A percentile compares a stretch with the other conserved stretches of the same genome.
These are phyloP conservation scores for Grallaria varia DNA, from an alignment of 2,113 vertebrate genomes.

Conservation along the genomic window DNA sequence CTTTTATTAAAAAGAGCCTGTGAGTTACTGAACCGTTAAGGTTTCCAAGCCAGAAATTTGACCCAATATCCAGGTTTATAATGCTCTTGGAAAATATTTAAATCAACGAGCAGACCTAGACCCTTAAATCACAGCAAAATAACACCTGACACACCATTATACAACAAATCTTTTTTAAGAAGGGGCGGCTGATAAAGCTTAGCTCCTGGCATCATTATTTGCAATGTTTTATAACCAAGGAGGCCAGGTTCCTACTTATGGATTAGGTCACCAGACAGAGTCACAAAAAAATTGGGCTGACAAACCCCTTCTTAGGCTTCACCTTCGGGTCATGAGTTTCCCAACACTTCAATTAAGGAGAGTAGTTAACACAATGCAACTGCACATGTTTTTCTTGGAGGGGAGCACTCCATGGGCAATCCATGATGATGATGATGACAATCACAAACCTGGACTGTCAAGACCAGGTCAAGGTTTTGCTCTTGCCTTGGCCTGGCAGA, in stretches of 20 bases:
- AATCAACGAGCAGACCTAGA: background rate
- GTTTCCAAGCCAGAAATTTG: slow-evolving; percentile 19
- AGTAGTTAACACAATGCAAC: background rate
- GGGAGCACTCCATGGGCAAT: background rate
- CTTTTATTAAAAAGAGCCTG: slow-evolving; percentile 51
- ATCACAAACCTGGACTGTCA: background rate
- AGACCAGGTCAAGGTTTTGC: background rate
- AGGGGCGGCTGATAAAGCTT: slow-evolving; percentile 54
- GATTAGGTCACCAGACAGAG: background rate
- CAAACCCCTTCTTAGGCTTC: background rate
- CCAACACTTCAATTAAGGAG: background rate
- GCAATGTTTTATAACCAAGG: slow-evolving; percentile 48
- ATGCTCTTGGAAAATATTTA: slow-evolving; percentile 49
- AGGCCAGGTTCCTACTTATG: background rate
- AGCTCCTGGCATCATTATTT: slow-evolving; percentile 47
- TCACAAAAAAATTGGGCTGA: background rate
- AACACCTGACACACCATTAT: background rate
- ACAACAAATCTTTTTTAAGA: slow-evolving; percentile 59
- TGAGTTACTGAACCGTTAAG: slow-evolving; percentile 45
- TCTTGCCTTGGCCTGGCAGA: background rate
- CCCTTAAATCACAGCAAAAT: slow-evolving; percentile 39
- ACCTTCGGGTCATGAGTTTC: background rate
- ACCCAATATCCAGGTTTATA: slow-evolving; percentile 33
- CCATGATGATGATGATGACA: background rate
- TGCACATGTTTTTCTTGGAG: background rate